phyloP scores from a whole-genome alignment of 1,140 invertebrate species.

The Anoplolepis gracilipes region DNA sequence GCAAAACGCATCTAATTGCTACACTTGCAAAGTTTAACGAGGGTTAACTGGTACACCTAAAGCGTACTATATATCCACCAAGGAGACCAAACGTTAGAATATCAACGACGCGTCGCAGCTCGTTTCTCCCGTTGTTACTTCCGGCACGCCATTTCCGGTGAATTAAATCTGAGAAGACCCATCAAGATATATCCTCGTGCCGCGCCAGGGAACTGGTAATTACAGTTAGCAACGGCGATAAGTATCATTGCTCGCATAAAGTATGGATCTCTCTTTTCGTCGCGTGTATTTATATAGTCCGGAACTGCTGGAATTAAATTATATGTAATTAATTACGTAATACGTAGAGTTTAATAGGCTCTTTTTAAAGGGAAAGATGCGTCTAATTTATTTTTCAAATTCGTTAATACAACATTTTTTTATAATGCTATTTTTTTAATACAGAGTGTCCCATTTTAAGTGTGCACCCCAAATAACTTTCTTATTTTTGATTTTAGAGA shows the following conservation, averaged over 20 bases:
- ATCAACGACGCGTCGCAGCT: conserved; percentile 25
- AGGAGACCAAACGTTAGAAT: neutral
- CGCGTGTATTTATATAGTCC: neutral
- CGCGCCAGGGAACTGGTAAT: conserved; percentile 41
- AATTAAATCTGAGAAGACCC: conserved; percentile 58
- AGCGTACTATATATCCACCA: neutral
- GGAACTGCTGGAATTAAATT: conserved; percentile 47
- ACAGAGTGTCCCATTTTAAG: too few species aligned
- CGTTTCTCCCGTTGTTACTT: conserved; percentile 47
- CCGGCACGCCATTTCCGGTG: conserved; percentile 67
- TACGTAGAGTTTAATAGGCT: conserved; percentile 11
- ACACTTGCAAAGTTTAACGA: conserved; percentile 6
- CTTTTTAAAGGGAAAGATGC: neutral
- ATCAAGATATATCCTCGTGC: conserved; percentile 58
- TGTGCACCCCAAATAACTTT: too few species aligned
- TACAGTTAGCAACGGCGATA: conserved; percentile 44
- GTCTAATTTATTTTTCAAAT: too few species aligned
- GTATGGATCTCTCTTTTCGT: conserved; percentile 29
- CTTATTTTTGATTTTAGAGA: too few species aligned
- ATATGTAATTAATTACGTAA: conserved; percentile 7
- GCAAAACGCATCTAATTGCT: neutral
- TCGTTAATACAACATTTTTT: too few species aligned
- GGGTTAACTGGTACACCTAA: conserved; percentile 45
- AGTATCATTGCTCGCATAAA: conserved; percentile 36
- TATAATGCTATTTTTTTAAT: too few species aligned